phyloP scores from a whole-genome alignment of 2,888 invertebrate genomes.

The Ptychoptera contaminata region DNA sequence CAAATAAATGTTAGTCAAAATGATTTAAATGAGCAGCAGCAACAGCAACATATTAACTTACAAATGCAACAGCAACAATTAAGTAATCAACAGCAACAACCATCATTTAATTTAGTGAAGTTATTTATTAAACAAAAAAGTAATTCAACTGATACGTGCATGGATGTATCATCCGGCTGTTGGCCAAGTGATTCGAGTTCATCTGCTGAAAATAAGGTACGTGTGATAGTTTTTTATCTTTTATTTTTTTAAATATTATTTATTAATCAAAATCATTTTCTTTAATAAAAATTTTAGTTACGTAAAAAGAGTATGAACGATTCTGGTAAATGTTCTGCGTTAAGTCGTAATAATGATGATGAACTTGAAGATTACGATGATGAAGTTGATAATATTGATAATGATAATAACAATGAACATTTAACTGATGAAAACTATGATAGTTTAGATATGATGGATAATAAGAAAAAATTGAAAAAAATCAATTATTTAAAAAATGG shows the following conservation, averaged over 20 bases:
- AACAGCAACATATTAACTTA: too few relatives aligned
- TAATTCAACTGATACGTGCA: slow-evolving; percentile 58
- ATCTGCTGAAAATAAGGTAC: slow-evolving; percentile 23
- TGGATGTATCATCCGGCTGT: slow-evolving; percentile 67
- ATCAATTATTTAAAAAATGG: slow-evolving; percentile 9
- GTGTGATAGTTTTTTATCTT: slow-evolving; percentile 8
- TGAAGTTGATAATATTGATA: not conserved
- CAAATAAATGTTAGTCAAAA: slow-evolving; percentile 1
- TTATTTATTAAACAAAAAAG: slow-evolving; percentile 83
- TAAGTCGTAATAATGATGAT: slow-evolving; percentile 30
- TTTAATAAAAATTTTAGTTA: not conserved
- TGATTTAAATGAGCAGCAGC: not conserved
- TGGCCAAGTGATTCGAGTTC: slow-evolving; percentile 43
- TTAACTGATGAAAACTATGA: slow-evolving; percentile 8
- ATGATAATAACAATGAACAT: slow-evolving; percentile 3
- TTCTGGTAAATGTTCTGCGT: slow-evolving; percentile 30
- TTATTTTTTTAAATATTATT: too few relatives aligned
- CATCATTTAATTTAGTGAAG: slow-evolving; percentile 68
- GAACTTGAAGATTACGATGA: slow-evolving; percentile 12
- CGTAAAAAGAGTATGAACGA: slow-evolving; percentile 32
- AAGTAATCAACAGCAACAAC: slow-evolving; percentile 28
- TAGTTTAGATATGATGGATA: slow-evolving; percentile 18
- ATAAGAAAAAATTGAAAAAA: slow-evolving; percentile 1
- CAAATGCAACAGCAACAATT: slow-evolving; percentile 5
- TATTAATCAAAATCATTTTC: not conserved